Evolutionary conservation across 2,797 vertebrate species (phyloP).

Genomic region (Oryzias sinensis): DNA sequence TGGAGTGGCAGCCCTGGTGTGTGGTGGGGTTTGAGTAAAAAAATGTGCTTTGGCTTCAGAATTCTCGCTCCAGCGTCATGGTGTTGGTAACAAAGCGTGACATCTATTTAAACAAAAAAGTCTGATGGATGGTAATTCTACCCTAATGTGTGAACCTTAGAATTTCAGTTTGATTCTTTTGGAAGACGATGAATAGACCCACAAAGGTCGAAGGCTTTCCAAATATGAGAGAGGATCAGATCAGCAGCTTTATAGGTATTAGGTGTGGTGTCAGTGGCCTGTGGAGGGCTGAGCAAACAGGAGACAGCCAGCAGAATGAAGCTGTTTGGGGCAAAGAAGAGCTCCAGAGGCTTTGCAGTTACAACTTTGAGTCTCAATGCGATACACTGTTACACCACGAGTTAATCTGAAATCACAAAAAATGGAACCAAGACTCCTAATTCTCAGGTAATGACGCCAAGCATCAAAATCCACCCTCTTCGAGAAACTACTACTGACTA

Average conservation of each 20-base stretch:
- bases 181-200: not conserved
- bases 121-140: too few relatives aligned
- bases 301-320: slow-evolving; percentile 38
- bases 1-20: too few relatives aligned
- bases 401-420: slow-evolving; percentile 18
- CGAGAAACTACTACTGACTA: slow-evolving; percentile 21
- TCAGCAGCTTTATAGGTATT: slow-evolving; percentile 44
- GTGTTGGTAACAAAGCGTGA: too few relatives aligned
- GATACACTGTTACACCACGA: slow-evolving; percentile 10
- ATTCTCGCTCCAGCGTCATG: too few relatives aligned
- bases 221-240: slow-evolving; percentile 26
- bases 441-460: slow-evolving; percentile 18
- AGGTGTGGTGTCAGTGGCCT: slow-evolving; percentile 26
- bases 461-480: slow-evolving; percentile 18
- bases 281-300: slow-evolving; percentile 29
- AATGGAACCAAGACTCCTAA: not conserved
- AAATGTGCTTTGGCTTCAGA: too few relatives aligned
- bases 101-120: too few relatives aligned
- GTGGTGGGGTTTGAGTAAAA: too few relatives aligned
- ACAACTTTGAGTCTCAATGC: slow-evolving; percentile 10
- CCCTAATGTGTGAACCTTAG: slow-evolving; percentile 1
- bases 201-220: slow-evolving; percentile 7
- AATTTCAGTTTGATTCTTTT: slow-evolving; percentile 15
- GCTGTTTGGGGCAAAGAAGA: slow-evolving; percentile 22
- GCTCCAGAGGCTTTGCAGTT: slow-evolving; percentile 8